Conservation (phyloP, 1,140 invertebrate genomes). For the Bathynomus jamesi region DNA sequence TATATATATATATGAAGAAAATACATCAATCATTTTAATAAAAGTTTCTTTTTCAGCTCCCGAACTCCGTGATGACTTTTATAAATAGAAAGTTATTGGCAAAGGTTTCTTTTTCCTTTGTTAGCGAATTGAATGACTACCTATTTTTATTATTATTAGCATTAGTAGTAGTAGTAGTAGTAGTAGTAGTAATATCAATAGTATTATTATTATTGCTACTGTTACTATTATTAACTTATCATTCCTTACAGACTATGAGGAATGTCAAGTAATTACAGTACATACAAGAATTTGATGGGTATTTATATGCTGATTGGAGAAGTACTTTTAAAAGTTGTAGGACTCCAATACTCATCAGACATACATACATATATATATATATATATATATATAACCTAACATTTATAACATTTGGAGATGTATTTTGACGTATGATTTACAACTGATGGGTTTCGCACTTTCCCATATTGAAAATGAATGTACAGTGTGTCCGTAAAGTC, state of each 20-base stretch:
- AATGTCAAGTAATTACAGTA: too few relatives aligned
- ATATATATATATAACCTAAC: neutral
- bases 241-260: too few relatives aligned
- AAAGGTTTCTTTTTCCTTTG: neutral
- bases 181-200: neutral
- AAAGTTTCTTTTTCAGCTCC: too few relatives aligned
- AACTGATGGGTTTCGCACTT: too few relatives aligned
- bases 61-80: too few relatives aligned
- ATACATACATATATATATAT: constrained; percentile 1
- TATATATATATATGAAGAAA: too few relatives aligned
- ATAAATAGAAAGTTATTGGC: too few relatives aligned
- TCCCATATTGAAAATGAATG: too few relatives aligned
- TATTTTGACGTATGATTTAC: neutral
- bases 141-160: neutral
- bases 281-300: too few relatives aligned
- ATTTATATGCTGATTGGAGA: neutral
- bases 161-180: neutral
- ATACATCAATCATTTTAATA: too few relatives aligned
- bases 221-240: neutral
- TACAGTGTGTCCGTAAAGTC: too few relatives aligned
- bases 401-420: neutral
- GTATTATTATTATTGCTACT: neutral
- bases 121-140: neutral
- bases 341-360: too few relatives aligned
- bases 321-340: neutral